Percentiles rank a stretch among this genome's conserved stretches.
These are phyloP conservation scores for Bombus fervidus DNA, from an alignment of 1,140 invertebrate species.

Conservation along the genomic window DNA sequence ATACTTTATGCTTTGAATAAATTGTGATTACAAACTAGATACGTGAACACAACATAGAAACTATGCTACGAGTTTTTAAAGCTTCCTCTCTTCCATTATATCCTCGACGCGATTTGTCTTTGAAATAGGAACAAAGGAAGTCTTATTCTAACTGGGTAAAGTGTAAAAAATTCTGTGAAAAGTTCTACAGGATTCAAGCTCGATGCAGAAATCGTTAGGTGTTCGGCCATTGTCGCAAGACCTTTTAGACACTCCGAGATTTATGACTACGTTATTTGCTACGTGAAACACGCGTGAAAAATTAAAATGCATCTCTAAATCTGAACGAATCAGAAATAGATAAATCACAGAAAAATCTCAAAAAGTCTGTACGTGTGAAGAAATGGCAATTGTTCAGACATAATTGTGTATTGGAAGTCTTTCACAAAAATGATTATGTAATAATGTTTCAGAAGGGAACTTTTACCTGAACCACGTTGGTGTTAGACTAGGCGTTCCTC, in stretches of 20 bases:
- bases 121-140: neutral
- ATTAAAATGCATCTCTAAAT: neutral
- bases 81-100: neutral
- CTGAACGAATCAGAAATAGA: too few relatives aligned
- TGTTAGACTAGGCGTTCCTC: constrained; percentile 83
- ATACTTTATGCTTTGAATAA: too few relatives aligned
- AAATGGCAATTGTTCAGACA: neutral
- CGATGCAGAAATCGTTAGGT: neutral
- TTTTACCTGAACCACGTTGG: constrained; percentile 84
- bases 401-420: neutral
- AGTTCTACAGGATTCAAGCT: neutral
- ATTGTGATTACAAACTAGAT: too few relatives aligned
- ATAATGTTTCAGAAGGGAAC: too few relatives aligned
- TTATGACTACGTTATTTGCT: neutral
- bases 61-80: neutral
- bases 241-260: neutral
- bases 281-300: neutral
- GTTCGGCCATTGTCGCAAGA: neutral
- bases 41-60: too few relatives aligned
- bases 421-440: too few relatives aligned
- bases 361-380: too few relatives aligned
- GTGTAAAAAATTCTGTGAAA: neutral
- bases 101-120: neutral
- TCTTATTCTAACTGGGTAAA: neutral
- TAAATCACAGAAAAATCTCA: too few relatives aligned